Base-by-base conservation (phyloP, 2,113 vertebrate species). In the Sigmodon hispidus region DNA sequence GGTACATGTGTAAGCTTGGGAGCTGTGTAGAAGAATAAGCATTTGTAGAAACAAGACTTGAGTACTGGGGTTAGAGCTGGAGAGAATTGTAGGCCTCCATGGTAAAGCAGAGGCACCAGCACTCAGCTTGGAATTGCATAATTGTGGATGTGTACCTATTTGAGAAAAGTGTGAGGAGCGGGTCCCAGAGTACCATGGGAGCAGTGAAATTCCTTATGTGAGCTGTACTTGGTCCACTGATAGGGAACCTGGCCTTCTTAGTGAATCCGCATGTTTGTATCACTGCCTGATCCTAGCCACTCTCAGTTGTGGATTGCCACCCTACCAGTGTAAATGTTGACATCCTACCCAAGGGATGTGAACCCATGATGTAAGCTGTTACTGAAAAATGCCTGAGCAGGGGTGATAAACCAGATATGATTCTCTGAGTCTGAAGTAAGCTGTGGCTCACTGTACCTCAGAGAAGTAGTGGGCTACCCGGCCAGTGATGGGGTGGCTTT, bases 141-240 rank as follows among this genome's bases (percentile, higher is more conserved):
- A 10, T 77, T 36, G 22, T 8, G 0, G 6, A 34, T 19, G 1
- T 61, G 69, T 29, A 12, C 10, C 0, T 19, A 40, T 0, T 29
- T 17, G 7, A n/a, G 45, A 36, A 22, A 59, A 26, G 19, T 67
- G 43, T 75, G 36, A 34, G 26, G 9, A 43, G 0, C 11, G 50
- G 22, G 31, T 24, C 9, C 57, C 50, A 13, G n/a, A 29, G 13
- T 83, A 55, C 55, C 63, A 13, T 3, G 29, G 52, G 76, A 91
- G 36, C 79, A 59, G 22, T 75, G 11, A 19, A n/a, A 43, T 36
- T 34, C 34, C 0, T 40, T 70, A 2, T 9, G 12, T 9, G 12
- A 10, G 8, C 11, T 77, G n/a, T 26, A 11, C 24, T n/a, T n/a
- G 12, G 22, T 43, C n/a, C 43, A n/a, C 5, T 24, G 8, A 19